phyloP scores from a whole-genome alignment of 2,797 vertebrate genomes.

The Sarcophilus harrisii region DNA sequence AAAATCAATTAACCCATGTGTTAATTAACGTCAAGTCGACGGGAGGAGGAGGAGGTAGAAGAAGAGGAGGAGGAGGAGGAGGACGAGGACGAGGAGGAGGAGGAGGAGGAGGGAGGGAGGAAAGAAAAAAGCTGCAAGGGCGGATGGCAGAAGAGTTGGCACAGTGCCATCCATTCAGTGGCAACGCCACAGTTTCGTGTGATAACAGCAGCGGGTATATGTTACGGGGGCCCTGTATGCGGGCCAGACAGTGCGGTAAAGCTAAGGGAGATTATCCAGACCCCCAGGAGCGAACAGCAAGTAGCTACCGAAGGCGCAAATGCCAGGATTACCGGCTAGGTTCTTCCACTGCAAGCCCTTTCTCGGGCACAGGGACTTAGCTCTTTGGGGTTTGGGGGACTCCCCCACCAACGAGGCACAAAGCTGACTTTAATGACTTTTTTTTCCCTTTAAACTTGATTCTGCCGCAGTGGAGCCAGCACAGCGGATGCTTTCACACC shows the following conservation, averaged over 20 bases:
- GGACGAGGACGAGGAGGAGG: conserved; percentile 92
- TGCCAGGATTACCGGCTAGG: conserved; percentile 85
- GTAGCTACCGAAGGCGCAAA: conserved; percentile 83
- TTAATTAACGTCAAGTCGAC: conserved; percentile 98
- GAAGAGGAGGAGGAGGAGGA: conserved; percentile 89
- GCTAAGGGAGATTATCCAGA: conserved; percentile 88
- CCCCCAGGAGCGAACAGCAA: conserved; percentile 86
- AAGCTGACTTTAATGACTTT: conserved; percentile 83
- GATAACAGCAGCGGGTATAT: conserved; percentile 92
- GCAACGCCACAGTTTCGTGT: conserved; percentile 94
- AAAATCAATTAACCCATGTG: conserved; percentile 97
- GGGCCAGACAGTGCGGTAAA: conserved; percentile 86
- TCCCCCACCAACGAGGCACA: conserved; percentile 78
- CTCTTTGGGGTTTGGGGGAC: conserved; percentile 77
- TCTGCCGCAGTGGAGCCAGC: conserved; percentile 86
- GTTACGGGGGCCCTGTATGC: conserved; percentile 88
- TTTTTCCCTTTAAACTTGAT: conserved; percentile 81
- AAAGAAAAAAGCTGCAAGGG: conserved; percentile 95
- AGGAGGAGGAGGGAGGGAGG: conserved; percentile 92
- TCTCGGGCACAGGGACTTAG: conserved; percentile 78
- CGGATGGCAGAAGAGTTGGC: conserved; percentile 98
- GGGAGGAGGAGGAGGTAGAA: conserved; percentile 89
- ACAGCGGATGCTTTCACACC: conserved; percentile 88
- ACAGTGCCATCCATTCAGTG: conserved; percentile 99
- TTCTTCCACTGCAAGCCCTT: conserved; percentile 80